Percentiles rank a stretch among this genome's conserved stretches.
phyloP scores from a whole-genome alignment of 2,113 vertebrate species.

The Rana temporaria region DNA sequence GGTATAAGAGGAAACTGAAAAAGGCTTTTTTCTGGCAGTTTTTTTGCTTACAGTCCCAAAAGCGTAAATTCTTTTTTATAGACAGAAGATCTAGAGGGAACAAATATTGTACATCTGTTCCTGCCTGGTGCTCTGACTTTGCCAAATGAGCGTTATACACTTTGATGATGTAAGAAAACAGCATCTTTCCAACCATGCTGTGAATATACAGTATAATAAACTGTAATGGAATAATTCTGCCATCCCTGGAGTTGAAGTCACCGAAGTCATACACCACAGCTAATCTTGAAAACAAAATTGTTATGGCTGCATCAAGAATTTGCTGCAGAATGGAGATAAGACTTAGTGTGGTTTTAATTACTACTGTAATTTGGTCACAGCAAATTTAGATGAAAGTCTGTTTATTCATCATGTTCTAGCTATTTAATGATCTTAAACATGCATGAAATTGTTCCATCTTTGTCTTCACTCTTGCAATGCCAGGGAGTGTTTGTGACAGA shows the following conservation, averaged over 20 bases:
- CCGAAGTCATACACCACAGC: background rate
- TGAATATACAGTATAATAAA: background rate
- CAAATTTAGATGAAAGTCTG: constrained; percentile 30
- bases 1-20: too few species aligned
- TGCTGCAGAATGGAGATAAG: constrained; percentile 39
- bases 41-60: too few species aligned
- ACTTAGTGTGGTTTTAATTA: constrained; percentile 31
- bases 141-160: too few species aligned
- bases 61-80: too few species aligned
- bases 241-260: background rate
- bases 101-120: too few species aligned
- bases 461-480: background rate
- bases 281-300: constrained; percentile 36
- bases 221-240: background rate
- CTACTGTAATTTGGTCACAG: constrained; percentile 31
- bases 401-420: constrained; percentile 18
- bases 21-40: too few species aligned
- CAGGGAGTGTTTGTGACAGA: background rate
- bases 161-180: too few species aligned
- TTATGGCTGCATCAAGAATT: constrained; percentile 30
- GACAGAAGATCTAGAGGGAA: too few species aligned
- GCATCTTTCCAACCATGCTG: too few species aligned
- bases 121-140: too few species aligned
- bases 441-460: constrained; percentile 3
- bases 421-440: constrained; percentile 42